Evolutionary conservation across 2,797 vertebrate species (phyloP), one percentile per base, ranked within the genome.

Genomic region (Coilia nasus): DNA sequence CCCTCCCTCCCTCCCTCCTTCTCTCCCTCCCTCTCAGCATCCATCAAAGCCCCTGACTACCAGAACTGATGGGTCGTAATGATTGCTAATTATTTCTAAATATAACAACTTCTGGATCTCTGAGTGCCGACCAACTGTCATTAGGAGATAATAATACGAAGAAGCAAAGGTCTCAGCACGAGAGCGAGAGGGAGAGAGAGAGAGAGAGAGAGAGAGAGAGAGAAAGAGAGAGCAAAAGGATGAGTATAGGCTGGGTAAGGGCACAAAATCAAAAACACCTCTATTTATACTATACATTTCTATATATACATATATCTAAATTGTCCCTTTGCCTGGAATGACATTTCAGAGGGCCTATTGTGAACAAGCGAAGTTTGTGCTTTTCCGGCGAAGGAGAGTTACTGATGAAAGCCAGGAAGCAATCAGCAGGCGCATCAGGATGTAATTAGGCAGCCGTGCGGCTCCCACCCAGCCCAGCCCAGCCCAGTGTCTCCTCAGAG

Each of bases 61-160:
- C 90, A 89, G 90, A 90, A 91, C 90, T 93, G 92, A 93, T 92
- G 92, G 91, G 93, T 93, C 92, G 91, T 93, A 94, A 94, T 93
- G 92, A 94, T 92, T 89, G 91, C 92, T 94, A 94, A 95, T 94
- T 94, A 93, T 92, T 91, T 94, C 93, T 94, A 94, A 93, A 93
- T 94, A 93, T 94, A 94, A 93, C 91, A 89, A 92, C 31, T 78
- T 78, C 71, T 78, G 35, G 71, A 41, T 41, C 71, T 41, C 17
- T 41, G 71, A 44, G 71, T 44, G 17, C 71, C 71, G 15, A 78
- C 15, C 71, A 78, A 78, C 71, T 44, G 71, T 78, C 71, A 78
- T 78, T 78, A 78, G 19, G 71, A 78, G 71, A 44, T 78, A 44
- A 78, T 78, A 78, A 44, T 78, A 44, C 17, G 35, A 78, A 41